Percentiles rank a stretch among this genome's conserved stretches.
Conservation (phyloP, 2,113 vertebrate species). For the Neofelis nebulosa region DNA sequence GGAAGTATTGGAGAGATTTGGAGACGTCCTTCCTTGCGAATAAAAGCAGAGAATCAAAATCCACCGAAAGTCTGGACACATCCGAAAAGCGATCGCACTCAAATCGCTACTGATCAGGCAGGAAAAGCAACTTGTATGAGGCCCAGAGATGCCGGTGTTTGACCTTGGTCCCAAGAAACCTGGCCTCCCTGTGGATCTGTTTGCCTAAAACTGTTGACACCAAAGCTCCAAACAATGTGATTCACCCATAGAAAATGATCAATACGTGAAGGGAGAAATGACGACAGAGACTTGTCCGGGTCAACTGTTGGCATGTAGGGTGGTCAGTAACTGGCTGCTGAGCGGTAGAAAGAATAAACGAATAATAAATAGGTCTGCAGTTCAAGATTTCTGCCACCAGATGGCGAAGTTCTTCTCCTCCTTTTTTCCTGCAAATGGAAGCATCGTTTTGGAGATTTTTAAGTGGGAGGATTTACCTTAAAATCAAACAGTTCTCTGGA, state of each 20-base stretch:
- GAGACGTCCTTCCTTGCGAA: not conserved
- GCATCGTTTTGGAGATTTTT: not conserved
- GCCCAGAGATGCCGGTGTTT: not conserved
- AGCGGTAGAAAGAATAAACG: not conserved
- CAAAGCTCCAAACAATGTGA: not conserved
- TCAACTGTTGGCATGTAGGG: not conserved
- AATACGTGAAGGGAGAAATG: not conserved
- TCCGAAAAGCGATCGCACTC: not conserved
- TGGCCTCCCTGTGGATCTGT: not conserved
- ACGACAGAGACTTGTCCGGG: not conserved
- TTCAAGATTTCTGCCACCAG: conserved; percentile 52
- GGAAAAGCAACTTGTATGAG: not conserved
- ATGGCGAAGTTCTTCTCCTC: not conserved
- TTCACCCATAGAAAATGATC: not conserved
- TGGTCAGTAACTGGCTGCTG: not conserved
- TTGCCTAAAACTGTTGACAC: not conserved
- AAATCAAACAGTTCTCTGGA: not conserved
- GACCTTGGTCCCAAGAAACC: conserved; percentile 4
- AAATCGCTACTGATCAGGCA: not conserved
- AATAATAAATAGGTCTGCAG: not conserved
- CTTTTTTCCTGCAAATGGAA: not conserved
- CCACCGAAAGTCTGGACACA: not conserved
- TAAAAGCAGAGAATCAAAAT: not conserved
- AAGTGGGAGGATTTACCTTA: not conserved
- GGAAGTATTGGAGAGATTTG: not conserved